Evolutionary conservation across 2,888 invertebrate species (phyloP).

Genomic region (Tolmerus cingulatus): DNA sequence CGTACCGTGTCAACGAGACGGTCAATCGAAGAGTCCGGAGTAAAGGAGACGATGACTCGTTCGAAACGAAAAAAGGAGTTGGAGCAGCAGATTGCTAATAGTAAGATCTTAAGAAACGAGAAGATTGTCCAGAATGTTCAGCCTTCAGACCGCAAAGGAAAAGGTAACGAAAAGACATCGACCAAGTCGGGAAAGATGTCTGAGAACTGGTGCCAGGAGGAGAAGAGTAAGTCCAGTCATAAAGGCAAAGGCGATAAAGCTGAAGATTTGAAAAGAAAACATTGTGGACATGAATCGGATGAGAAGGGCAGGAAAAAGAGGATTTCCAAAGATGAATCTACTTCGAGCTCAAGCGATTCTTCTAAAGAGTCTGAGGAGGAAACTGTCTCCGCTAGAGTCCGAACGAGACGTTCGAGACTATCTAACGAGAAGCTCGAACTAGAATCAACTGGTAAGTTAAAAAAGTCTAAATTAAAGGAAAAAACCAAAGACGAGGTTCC

Average conservation of each 20-base stretch:
- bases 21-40: slow-evolving; percentile 8
- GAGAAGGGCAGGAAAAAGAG: slow-evolving; percentile 30
- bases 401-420: slow-evolving; percentile 49
- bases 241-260: slow-evolving; percentile 40
- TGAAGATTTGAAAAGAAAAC: slow-evolving; percentile 49
- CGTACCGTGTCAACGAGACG: not conserved
- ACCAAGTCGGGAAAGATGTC: not conserved
- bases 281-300: slow-evolving; percentile 41
- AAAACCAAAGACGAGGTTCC: slow-evolving; percentile 31
- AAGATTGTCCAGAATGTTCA: slow-evolving; percentile 58
- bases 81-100: slow-evolving; percentile 60
- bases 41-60: slow-evolving; percentile 62
- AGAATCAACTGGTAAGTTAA: slow-evolving; percentile 29
- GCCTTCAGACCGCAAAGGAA: not conserved
- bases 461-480: slow-evolving; percentile 56
- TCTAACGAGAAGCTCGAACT: slow-evolving; percentile 27
- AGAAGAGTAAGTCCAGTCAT: slow-evolving; percentile 26
- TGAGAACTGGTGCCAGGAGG: slow-evolving; percentile 24
- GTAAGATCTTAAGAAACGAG: slow-evolving; percentile 61
- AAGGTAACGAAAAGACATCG: not conserved
- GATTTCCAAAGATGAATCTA: slow-evolving; percentile 2
- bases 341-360: slow-evolving; percentile 47
- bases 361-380: slow-evolving; percentile 56
- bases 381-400: slow-evolving; percentile 47
- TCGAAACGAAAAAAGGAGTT: slow-evolving; percentile 60